A percentile compares a stretch with the other conserved stretches of the same genome.
These are phyloP conservation scores for Dorcus parallelipipedus DNA, from an alignment of 2,888 invertebrate genomes.

Conservation along the genomic window DNA sequence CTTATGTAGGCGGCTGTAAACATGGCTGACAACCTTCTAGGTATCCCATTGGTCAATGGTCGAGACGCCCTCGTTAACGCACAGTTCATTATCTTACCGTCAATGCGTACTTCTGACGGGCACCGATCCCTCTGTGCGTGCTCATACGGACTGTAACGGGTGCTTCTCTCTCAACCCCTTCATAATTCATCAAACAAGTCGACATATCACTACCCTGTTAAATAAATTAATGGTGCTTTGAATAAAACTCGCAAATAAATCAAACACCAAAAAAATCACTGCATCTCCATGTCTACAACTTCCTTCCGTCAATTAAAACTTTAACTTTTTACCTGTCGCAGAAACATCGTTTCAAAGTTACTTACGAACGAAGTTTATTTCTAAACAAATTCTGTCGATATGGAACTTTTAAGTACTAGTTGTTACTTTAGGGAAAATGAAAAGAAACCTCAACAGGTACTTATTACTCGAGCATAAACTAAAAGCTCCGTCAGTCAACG, in stretches of 20 bases:
- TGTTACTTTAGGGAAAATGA: too few relatives aligned
- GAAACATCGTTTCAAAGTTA: too few relatives aligned
- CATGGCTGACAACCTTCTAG: constrained; percentile 31
- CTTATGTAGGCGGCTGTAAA: constrained; percentile 35
- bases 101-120: constrained; percentile 30
- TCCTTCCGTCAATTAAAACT: constrained; percentile 3
- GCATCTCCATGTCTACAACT: too few relatives aligned
- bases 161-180: constrained; percentile 22
- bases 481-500: constrained; percentile 14
- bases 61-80: constrained; percentile 31
- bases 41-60: constrained; percentile 32
- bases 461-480: not conserved
- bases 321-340: not conserved
- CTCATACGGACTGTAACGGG: constrained; percentile 23
- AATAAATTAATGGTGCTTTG: constrained; percentile 20
- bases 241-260: too few relatives aligned
- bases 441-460: too few relatives aligned
- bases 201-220: constrained; percentile 24
- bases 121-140: constrained; percentile 22
- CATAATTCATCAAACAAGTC: constrained; percentile 19
- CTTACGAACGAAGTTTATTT: too few relatives aligned
- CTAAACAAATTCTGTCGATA: too few relatives aligned
- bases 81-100: constrained; percentile 30
- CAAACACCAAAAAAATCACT: too few relatives aligned
- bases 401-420: too few relatives aligned